Evolutionary conservation across 2,888 invertebrate species (phyloP).

Genomic region (Himalopsyche anomala): DNA sequence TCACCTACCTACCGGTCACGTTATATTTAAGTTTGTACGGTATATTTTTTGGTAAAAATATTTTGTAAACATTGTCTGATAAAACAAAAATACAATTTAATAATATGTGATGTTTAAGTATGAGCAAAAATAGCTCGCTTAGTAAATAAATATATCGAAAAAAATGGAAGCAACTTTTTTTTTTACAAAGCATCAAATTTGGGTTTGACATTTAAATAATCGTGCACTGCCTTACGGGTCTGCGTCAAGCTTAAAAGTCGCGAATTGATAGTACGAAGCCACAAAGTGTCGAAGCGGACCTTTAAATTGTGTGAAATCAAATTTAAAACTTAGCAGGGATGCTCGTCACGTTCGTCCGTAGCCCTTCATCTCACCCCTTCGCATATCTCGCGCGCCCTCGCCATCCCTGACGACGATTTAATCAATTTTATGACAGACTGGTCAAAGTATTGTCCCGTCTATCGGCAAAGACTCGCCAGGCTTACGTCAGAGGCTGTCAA

Average conservation of each 20-base stretch:
- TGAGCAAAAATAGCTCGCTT: too few relatives aligned
- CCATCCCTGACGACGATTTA: slow-evolving; percentile 34
- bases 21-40: too few relatives aligned
- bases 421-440: slow-evolving; percentile 39
- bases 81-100: too few relatives aligned
- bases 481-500: neutral
- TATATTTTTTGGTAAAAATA: too few relatives aligned
- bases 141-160: too few relatives aligned
- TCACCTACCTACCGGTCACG: too few relatives aligned
- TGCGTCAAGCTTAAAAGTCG: neutral
- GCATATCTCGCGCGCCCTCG: neutral
- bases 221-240: too few relatives aligned
- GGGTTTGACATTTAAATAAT: too few relatives aligned
- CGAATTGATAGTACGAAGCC: neutral
- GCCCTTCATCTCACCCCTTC: neutral
- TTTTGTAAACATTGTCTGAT: too few relatives aligned
- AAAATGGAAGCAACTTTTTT: too few relatives aligned
- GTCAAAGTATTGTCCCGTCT: slow-evolving; percentile 32
- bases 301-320: slow-evolving; percentile 46
- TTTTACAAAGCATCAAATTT: too few relatives aligned
- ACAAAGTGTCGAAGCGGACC: slow-evolving; percentile 44
- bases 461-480: slow-evolving; percentile 10
- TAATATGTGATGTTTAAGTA: too few relatives aligned
- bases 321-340: slow-evolving; percentile 39
- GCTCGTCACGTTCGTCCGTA: slow-evolving; percentile 17